phyloP scores from a whole-genome alignment of 2,113 vertebrate species.

The Spheniscus mendiculus region DNA sequence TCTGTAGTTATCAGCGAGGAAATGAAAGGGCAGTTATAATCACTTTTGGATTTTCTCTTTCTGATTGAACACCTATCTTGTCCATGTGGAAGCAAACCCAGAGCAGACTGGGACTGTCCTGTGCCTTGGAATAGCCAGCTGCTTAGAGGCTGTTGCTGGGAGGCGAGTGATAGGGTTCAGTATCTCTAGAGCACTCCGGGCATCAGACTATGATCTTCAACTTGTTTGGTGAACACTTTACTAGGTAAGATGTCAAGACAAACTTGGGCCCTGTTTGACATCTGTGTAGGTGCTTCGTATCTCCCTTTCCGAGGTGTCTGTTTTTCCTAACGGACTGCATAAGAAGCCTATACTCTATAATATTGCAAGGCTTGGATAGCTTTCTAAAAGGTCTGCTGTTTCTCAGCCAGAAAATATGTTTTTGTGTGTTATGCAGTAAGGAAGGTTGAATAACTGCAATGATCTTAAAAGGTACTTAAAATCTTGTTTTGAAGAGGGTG shows the following conservation, averaged over 20 bases:
- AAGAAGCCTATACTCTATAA: background rate
- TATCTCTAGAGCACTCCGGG: rapidly evolving
- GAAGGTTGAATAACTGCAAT: background rate
- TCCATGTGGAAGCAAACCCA: background rate
- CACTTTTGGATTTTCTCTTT: background rate
- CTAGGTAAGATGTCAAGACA: background rate
- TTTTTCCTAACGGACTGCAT: background rate
- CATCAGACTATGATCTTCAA: background rate
- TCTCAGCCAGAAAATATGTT: background rate
- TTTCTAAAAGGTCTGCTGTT: background rate
- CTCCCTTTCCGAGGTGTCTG: background rate
- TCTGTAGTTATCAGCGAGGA: background rate
- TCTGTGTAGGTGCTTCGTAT: background rate
- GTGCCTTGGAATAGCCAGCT: background rate
- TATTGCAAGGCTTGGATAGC: background rate
- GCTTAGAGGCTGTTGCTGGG: background rate
- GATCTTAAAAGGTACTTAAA: background rate
- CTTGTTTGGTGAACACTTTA: background rate
- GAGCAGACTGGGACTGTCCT: background rate
- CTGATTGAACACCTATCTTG: background rate
- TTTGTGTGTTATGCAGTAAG: background rate
- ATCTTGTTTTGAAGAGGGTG: background rate
- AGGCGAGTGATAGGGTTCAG: background rate
- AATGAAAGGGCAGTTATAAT: background rate
- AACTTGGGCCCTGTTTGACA: background rate